Percentiles rank a stretch among this genome's conserved stretches.
Evolutionary conservation across 2,797 vertebrate species (phyloP).

Genomic region (Pseudochaenichthys georgianus): DNA sequence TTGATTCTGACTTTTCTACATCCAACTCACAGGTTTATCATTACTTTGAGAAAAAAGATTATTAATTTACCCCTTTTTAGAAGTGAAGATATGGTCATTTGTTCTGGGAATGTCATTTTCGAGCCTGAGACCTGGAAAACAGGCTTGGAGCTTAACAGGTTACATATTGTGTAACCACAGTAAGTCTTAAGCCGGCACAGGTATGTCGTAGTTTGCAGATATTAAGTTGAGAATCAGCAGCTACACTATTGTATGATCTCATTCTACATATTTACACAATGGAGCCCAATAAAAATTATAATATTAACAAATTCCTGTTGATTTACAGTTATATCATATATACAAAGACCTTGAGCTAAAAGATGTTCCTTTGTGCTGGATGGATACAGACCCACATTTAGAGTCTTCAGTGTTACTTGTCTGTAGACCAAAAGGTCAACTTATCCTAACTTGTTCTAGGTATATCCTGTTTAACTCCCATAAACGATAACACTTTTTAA

Average conservation of each 20-base stretch:
- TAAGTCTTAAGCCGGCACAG: not conserved
- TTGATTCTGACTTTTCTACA: too few species aligned
- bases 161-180: not conserved
- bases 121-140: too few species aligned
- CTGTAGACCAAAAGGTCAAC: not conserved
- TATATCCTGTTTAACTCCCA: too few species aligned
- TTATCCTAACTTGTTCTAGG: not conserved
- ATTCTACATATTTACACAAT: not conserved
- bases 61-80: too few species aligned
- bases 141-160: too few species aligned
- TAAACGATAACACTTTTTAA: too few species aligned
- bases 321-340: slow-evolving; percentile 2
- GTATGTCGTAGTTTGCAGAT: not conserved
- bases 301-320: slow-evolving; percentile 18
- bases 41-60: too few species aligned
- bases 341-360: not conserved
- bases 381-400: not conserved
- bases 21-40: too few species aligned
- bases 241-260: not conserved
- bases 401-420: not conserved
- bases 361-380: not conserved
- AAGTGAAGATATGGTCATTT: too few species aligned
- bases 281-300: slow-evolving; percentile 10
- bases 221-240: slow-evolving; percentile 4
- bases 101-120: too few species aligned